phyloP scores from a whole-genome alignment of 2,113 vertebrate species.

The Amphiprion percula region DNA sequence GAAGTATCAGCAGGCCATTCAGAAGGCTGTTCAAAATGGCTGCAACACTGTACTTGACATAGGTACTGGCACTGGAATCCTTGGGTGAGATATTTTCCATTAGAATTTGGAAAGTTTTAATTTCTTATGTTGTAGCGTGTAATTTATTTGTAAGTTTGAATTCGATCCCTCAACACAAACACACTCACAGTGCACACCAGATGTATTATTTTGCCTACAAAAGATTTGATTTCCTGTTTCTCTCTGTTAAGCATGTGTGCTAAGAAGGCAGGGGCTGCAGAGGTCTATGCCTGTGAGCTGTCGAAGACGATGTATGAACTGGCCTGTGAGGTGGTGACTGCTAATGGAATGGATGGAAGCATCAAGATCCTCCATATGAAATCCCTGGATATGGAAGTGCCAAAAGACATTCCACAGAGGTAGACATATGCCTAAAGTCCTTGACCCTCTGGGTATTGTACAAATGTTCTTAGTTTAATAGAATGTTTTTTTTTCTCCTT shows the following conservation, averaged over 20 bases:
- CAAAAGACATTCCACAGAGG: slow-evolving; percentile 93
- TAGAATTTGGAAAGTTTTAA: slow-evolving; percentile 11
- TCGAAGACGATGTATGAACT: slow-evolving; percentile 98
- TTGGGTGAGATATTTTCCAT: slow-evolving; percentile 87
- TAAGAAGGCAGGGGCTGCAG: slow-evolving; percentile 90
- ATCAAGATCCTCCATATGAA: slow-evolving; percentile 95
- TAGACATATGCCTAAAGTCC: slow-evolving; percentile 49
- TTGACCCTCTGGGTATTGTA: background rate
- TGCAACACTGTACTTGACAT: slow-evolving; percentile 94
- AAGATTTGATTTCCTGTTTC: slow-evolving; percentile 30
- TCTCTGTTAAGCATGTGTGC: slow-evolving; percentile 92
- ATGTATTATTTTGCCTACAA: background rate
- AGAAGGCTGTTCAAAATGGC: slow-evolving; percentile 88
- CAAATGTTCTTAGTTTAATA: background rate
- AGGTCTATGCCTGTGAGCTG: slow-evolving; percentile 94
- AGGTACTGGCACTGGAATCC: slow-evolving; percentile 96
- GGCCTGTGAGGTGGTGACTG: slow-evolving; percentile 91
- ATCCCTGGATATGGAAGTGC: slow-evolving; percentile 94
- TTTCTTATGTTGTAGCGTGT: background rate
- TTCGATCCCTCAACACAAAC: background rate
- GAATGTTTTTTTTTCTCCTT: background rate
- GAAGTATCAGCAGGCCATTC: slow-evolving; percentile 93
- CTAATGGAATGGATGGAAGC: slow-evolving; percentile 90
- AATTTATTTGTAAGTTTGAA: background rate
- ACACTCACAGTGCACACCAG: no score